A percentile compares a stretch with the other conserved stretches of the same genome.
Conservation (phyloP, 2,797 vertebrate species). For the Enteromius thamalakanensis region DNA sequence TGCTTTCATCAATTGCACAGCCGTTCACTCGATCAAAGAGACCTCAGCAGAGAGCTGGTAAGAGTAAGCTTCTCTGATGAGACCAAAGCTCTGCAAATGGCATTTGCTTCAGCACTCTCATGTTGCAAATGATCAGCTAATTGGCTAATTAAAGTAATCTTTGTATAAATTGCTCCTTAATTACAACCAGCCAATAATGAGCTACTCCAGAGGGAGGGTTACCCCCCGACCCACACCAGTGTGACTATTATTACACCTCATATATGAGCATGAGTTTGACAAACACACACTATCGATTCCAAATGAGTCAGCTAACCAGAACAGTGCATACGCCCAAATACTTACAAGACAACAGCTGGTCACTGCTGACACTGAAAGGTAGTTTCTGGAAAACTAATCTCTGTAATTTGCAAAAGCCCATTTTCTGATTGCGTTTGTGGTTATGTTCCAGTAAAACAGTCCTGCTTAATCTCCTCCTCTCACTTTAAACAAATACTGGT, state of each 20-base stretch:
- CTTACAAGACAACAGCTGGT: constrained; percentile 46
- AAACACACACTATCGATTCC: constrained; percentile 6
- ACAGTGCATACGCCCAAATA: neutral
- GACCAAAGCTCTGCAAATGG: constrained; percentile 37
- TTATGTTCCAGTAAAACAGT: constrained; percentile 20
- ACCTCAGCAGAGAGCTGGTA: constrained; percentile 27
- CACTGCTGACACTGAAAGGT: constrained; percentile 30
- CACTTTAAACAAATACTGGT: constrained; percentile 34
- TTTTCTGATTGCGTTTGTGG: constrained; percentile 38
- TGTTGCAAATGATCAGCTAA: constrained; percentile 62
- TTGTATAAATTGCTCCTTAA: constrained; percentile 66
- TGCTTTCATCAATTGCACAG: constrained; percentile 23
- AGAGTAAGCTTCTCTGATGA: constrained; percentile 24
- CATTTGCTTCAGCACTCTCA: constrained; percentile 49
- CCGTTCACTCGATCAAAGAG: constrained; percentile 38
- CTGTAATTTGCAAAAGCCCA: constrained; percentile 38
- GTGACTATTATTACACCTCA: constrained; percentile 40
- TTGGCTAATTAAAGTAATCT: constrained; percentile 64
- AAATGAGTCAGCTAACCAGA: constrained; percentile 18
- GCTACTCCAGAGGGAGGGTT: constrained; percentile 52
- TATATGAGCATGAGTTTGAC: constrained; percentile 15
- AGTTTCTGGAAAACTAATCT: constrained; percentile 41
- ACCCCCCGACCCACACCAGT: constrained; percentile 36
- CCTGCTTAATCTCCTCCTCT: constrained; percentile 29
- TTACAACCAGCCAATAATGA: constrained; percentile 63